These are phyloP conservation scores for Pogonocherus hispidulus DNA, from an alignment of 2,888 invertebrate genomes.

Conservation along the genomic window DNA sequence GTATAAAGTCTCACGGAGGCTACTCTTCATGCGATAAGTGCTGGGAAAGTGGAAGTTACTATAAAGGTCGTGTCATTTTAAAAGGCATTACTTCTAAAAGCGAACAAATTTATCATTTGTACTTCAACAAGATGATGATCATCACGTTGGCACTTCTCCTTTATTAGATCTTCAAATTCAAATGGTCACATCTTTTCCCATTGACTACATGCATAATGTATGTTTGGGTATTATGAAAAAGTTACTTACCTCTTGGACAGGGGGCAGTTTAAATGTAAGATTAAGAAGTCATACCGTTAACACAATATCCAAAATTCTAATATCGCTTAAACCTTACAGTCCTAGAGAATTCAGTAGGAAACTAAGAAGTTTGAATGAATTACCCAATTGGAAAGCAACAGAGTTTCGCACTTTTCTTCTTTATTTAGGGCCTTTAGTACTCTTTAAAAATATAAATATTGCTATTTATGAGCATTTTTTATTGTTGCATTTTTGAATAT, in stretches of 20 bases:
- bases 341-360: conserved; percentile 33
- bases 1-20: conserved; percentile 29
- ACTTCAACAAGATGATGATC: background rate
- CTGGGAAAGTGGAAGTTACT: background rate
- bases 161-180: conserved; percentile 20
- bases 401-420: conserved; percentile 34
- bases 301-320: conserved; percentile 13
- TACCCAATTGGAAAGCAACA: conserved; percentile 36
- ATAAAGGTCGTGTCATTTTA: background rate
- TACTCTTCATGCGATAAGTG: conserved; percentile 25
- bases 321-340: conserved; percentile 19
- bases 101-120: background rate
- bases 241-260: conserved; percentile 31
- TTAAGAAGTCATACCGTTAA: conserved; percentile 21
- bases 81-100: background rate
- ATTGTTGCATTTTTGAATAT: no score
- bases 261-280: conserved; percentile 16
- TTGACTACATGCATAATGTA: conserved; percentile 36
- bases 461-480: no score
- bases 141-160: conserved; percentile 15
- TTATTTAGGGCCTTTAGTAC: conserved; percentile 31
- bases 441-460: no score
- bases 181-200: conserved; percentile 25
- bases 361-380: conserved; percentile 20
- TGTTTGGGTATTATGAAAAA: conserved; percentile 33